Evolutionary conservation across 2,113 vertebrate species (phyloP), one percentile per base, ranked within the genome.

Genomic region (Silurus glanis): DNA sequence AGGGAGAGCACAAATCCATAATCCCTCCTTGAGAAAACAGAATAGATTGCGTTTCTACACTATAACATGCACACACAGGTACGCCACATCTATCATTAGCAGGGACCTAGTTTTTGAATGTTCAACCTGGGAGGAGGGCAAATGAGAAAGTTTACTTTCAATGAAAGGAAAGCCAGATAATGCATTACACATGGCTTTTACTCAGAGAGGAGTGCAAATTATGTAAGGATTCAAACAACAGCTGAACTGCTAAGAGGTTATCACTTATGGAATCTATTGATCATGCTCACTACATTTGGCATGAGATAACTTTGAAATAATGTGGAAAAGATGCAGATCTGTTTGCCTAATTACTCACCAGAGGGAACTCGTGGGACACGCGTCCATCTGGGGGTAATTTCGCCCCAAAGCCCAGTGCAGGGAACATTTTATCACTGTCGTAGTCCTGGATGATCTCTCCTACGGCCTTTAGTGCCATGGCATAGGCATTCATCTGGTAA

Each of bases 401-500:
- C 93, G 97, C 97, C 3, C 97, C 97, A 1, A 98, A 98, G 55
- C 97, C 97, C 3, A 98, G 93, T 17, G 97, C 97, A 0, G 97
- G 97, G 88, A 97, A 98, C 96, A 97, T 97, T 93, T 98, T 98
- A 92, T 98, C 96, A 2, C 97, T 98, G 96, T 97, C 97, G 0
- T 98, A 98, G 93, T 98, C 97, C 92, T 98, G 97, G 91, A 98
- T 98, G 92, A 98, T 97, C 92, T 98, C 97, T 0, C 97, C 97
- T 0, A 98, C 97, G 0, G 97, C 97, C 10, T 96, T 97, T 89
- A 98, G 95, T 0, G 97, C 97, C 96, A 98, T 96, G 25, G 97
- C 95, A 0, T 98, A 98, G 72, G 97, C 97, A 0, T 98, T 98
- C 91, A 97, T 95, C 95, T 98, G 97, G 95, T 97, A 98, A 2